Evolutionary conservation across 2,888 invertebrate genomes (phyloP).

Genomic region (Herminia tarsipennalis): DNA sequence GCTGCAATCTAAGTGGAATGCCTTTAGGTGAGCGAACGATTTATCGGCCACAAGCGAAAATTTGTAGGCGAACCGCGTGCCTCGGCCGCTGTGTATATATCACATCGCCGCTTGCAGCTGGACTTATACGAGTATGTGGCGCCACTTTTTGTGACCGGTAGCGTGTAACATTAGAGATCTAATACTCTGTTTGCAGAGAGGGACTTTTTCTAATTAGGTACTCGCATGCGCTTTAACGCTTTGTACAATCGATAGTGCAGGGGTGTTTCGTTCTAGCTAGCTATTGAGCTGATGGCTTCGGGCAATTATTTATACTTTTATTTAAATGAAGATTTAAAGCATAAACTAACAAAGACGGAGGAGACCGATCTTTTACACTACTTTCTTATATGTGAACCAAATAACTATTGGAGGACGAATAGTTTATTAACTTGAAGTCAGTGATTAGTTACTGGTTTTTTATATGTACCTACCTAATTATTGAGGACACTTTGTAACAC

Average conservation of each 20-base stretch:
- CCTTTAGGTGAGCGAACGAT: slow-evolving; percentile 43
- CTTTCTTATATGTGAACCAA: too few relatives aligned
- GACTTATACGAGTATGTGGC: neutral
- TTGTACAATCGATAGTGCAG: slow-evolving; percentile 5
- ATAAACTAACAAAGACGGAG: too few relatives aligned
- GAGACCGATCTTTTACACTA: neutral
- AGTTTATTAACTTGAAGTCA: too few relatives aligned
- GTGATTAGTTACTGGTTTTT: too few relatives aligned
- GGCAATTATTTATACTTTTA: too few relatives aligned
- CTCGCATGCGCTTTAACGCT: slow-evolving; percentile 9
- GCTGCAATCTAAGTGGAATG: slow-evolving; percentile 57
- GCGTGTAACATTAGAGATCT: slow-evolving; percentile 1
- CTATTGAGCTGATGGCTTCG: neutral
- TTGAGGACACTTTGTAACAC: too few relatives aligned
- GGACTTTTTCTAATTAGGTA: slow-evolving; percentile 15
- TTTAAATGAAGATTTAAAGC: neutral
- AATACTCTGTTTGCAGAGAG: neutral
- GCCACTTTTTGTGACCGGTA: slow-evolving; percentile 2
- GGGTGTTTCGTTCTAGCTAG: neutral
- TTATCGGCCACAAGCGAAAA: slow-evolving; percentile 41
- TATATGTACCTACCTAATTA: too few relatives aligned
- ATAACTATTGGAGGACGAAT: too few relatives aligned
- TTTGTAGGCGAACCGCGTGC: slow-evolving; percentile 23
- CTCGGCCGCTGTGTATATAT: neutral
- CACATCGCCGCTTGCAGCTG: neutral